Evolutionary conservation across 2,888 invertebrate species (phyloP), one percentile per base, ranked within the genome.

Genomic region (Acrocyrtus sp.): DNA sequence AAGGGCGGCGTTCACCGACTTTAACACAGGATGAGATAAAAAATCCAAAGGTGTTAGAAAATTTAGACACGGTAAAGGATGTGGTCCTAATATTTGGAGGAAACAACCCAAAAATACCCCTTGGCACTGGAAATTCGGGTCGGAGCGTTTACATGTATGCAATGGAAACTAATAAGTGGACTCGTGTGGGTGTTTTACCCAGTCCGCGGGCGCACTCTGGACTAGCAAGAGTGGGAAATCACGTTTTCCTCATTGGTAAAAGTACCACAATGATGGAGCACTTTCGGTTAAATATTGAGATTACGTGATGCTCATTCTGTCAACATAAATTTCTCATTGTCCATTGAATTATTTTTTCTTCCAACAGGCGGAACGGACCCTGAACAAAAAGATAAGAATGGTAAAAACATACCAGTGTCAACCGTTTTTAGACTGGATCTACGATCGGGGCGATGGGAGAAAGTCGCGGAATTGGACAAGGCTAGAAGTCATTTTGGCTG

Each of bases 361-460:
- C n/a, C n/a, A 12, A 56, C 15, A 89, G 90, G 90, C 39, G 90
- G 90, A 2, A 88, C 88, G 0, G 89, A 90, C 83, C 90, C 90
- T 0, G 85, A 89, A 3, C 29, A 60, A 87, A 88, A 70, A 88
- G 89, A 60, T 87, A 88, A 74, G 82, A 85, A 15, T 85, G 87
- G 12, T 87, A 88, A 21, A 88, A 88, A 81, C 87, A 87, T 1
- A 85, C 87, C 3, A 88, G 88, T 88, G 3, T 88, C 88, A 17
- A 89, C 89, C 0, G 89, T 90, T 43, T 91, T 90, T 90, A 90
- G 90, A 82, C 90, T 88, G 82, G 90, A 91, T 82, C 90, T 90
- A 0, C 86, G 87, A 8, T 87, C 86, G 0, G 84, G 88, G 21
- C 86, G 87, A 53, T 92, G 91, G 91, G 88, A 85, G 82, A 87